These are phyloP conservation scores for Cantharis rustica DNA, from an alignment of 2,888 invertebrate species.

Conservation along the genomic window DNA sequence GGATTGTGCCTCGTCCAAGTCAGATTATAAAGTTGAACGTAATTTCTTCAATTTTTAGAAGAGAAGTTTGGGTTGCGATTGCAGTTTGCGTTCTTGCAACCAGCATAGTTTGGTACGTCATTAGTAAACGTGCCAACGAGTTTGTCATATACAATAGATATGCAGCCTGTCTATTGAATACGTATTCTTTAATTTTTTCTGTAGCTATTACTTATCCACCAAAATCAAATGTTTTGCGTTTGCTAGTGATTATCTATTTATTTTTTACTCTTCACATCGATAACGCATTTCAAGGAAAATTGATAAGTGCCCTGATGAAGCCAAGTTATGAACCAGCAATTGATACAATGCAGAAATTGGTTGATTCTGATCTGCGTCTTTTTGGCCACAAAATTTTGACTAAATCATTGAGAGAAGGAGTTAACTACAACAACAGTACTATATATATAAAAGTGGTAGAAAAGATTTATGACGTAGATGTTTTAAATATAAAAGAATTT, in stretches of 20 bases:
- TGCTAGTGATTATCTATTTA: not conserved
- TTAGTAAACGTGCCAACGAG: not conserved
- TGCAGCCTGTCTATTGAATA: not conserved
- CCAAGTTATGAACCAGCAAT: not conserved
- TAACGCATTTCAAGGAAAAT: not conserved
- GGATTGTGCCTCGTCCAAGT: not conserved
- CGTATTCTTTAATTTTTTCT: not conserved
- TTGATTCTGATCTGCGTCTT: not conserved
- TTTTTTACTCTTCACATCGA: not conserved
- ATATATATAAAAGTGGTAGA: not conserved
- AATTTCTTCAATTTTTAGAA: not conserved
- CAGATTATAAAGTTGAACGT: not conserved
- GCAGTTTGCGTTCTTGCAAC: not conserved
- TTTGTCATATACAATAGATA: not conserved
- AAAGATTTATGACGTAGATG: not conserved
- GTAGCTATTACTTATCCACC: not conserved
- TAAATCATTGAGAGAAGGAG: not conserved
- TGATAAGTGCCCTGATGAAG: not conserved
- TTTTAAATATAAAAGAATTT: not conserved
- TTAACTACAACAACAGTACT: not conserved
- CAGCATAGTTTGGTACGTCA: not conserved
- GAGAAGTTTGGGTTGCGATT: not conserved
- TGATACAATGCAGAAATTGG: constrained; percentile 4
- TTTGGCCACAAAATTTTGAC: not conserved
- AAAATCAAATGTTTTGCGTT: not conserved